A percentile compares a stretch with the other conserved stretches of the same genome.
phyloP scores from a whole-genome alignment of 1,140 invertebrate species.

The Drosophila insularis region DNA sequence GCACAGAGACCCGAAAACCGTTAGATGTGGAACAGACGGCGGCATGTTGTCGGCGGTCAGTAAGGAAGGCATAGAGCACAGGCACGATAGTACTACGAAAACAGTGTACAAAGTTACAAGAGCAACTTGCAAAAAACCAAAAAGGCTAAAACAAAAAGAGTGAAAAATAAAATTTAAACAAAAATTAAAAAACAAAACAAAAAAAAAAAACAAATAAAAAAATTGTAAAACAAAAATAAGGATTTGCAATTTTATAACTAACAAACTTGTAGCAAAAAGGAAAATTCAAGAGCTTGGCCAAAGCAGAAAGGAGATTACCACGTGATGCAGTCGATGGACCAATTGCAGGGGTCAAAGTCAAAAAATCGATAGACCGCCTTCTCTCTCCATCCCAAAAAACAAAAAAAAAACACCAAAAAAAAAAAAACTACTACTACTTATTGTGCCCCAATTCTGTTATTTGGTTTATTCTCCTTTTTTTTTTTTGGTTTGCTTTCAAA shows the following conservation, averaged over 20 bases:
- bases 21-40: conserved; percentile 23
- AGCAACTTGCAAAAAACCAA: neutral
- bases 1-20: neutral
- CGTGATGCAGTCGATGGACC: conserved; percentile 49
- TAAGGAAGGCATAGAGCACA: conserved; percentile 41
- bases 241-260: too few species aligned
- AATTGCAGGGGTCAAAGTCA: conserved; percentile 43
- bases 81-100: conserved; percentile 21
- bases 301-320: conserved; percentile 12
- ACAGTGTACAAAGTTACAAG: conserved; percentile 9
- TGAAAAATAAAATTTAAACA: neutral
- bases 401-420: too few species aligned
- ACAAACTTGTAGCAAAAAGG: too few species aligned
- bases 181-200: too few species aligned
- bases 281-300: neutral
- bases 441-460: conserved; percentile 27
- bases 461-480: too few species aligned
- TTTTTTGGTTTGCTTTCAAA: neutral
- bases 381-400: conserved; percentile 18
- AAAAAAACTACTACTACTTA: too few species aligned
- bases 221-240: too few species aligned
- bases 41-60: conserved; percentile 76
- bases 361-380: conserved; percentile 52
- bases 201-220: too few species aligned
- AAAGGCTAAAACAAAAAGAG: neutral